Percentiles rank a stretch among this genome's conserved stretches.
phyloP scores from a whole-genome alignment of 2,797 vertebrate genomes.

The Sternarchorhynchus goeldii region DNA sequence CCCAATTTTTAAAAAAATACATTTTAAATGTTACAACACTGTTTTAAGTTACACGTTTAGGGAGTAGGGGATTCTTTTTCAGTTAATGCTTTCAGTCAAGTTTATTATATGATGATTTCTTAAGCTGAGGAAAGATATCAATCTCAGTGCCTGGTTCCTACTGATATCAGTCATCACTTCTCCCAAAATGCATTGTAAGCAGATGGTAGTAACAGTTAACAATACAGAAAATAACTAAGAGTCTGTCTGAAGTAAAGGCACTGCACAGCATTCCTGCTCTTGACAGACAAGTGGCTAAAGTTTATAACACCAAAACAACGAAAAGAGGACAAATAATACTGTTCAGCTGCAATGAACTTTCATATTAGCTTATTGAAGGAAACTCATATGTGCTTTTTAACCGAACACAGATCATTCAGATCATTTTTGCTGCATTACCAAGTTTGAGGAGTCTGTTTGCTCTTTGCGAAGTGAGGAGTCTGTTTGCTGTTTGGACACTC shows the following conservation, averaged over 20 bases:
- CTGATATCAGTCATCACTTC: conserved; percentile 17
- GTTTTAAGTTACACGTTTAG: conserved; percentile 51
- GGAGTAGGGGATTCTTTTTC: conserved; percentile 43
- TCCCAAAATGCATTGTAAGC: background rate
- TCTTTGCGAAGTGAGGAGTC: conserved; percentile 32
- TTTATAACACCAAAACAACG: background rate
- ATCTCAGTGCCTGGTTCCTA: background rate
- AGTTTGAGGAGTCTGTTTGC: conserved; percentile 62
- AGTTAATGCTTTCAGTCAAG: conserved; percentile 53
- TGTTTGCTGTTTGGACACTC: no score
- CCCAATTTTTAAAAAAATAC: no score
- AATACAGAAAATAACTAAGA: conserved; percentile 8
- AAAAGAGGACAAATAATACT: background rate
- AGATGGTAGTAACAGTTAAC: conserved; percentile 18
- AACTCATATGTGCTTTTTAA: background rate
- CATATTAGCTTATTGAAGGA: background rate
- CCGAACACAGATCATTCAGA: background rate
- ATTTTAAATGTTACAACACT: conserved; percentile 42
- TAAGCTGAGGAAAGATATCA: conserved; percentile 40
- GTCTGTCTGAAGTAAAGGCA: conserved; percentile 1
- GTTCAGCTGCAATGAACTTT: background rate
- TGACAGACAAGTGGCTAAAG: background rate
- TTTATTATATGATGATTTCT: conserved; percentile 46
- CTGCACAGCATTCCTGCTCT: background rate
- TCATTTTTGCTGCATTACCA: conserved; percentile 1